Base-by-base conservation (phyloP, 1,140 invertebrate species). In the Conopomorpha cramerella region DNA sequence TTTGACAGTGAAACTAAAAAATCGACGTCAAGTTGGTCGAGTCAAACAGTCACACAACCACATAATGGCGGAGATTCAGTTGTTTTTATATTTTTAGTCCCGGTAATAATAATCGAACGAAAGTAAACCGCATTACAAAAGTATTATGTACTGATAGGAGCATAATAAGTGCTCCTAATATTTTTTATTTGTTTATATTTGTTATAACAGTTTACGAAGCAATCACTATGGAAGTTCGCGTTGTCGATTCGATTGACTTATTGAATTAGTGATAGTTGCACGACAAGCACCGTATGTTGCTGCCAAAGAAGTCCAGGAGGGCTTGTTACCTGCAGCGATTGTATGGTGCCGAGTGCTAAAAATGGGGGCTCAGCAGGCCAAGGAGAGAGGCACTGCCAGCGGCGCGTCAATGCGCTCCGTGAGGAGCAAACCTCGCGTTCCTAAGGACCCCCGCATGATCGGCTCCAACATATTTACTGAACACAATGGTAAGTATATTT, bases 321-420 rank as follows among this genome's bases (percentile, higher is more conserved):
- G n/a, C n/a, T n/a, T n/a, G n/a, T n/a, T n/a, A n/a, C n/a, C n/a
- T 23, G 19, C 19, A 23, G 19, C 19, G 19, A 23, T 23, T 4
- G 19, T 23, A 10, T 6, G 19, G 19, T 6, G 19, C 19, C 10
- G 38, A 16, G 12, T 13, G 26, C 16, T n/a, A 18, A 42, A 42
- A 48, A 93, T 93, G 91, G 91, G 91, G 73, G 90, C 90, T 61
- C 90, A 93, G 82, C 91, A 91, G 82, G 90, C 88, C 56, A 93
- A 93, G 77, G 90, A 92, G 71, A 83, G 87, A 70, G 81, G 83
- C 41, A 80, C 81, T 49, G 78, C 82, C 51, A 79, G 80, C 60
- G 87, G 86, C 65, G 67, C 68, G 40, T 84, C 85, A 49, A 83
- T 84, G 47, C 81, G 87, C 67, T 82, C 85, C 47, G 78, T 83